Conservation (phyloP, 2,113 vertebrate genomes). For the Tonatia bakeri region DNA sequence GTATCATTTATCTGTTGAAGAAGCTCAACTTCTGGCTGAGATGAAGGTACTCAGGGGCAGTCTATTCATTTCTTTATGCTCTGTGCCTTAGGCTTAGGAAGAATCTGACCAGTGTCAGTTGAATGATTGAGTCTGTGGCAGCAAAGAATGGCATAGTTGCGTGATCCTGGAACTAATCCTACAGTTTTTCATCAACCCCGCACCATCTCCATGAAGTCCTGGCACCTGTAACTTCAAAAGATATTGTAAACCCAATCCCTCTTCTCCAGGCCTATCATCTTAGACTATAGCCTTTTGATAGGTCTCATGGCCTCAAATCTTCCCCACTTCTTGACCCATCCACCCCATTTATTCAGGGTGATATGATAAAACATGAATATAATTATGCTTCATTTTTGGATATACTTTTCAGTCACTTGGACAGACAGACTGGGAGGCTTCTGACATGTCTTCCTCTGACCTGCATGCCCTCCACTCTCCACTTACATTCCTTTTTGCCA, state of each 20-base stretch:
- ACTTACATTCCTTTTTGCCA: background rate
- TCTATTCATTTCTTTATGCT: background rate
- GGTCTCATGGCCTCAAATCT: background rate
- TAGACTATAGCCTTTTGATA: background rate
- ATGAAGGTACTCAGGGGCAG: background rate
- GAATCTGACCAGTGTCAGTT: background rate
- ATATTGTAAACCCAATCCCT: background rate
- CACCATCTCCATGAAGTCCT: background rate
- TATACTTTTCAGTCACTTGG: background rate
- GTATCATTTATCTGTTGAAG: background rate
- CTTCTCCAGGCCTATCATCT: background rate
- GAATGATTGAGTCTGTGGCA: background rate
- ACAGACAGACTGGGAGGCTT: background rate
- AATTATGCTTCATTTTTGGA: background rate
- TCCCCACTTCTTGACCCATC: background rate
- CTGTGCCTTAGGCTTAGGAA: background rate
- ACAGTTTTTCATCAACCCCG: background rate
- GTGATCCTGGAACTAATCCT: background rate
- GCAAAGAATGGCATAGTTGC: background rate
- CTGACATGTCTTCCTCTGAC: background rate
- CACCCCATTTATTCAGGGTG: background rate
- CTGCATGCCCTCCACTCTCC: background rate
- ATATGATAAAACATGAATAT: background rate
- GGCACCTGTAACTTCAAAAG: background rate
- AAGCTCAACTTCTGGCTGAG: background rate